These are phyloP conservation scores for Dolomedes plantarius DNA, from an alignment of 2,888 invertebrate species.

Conservation along the genomic window DNA sequence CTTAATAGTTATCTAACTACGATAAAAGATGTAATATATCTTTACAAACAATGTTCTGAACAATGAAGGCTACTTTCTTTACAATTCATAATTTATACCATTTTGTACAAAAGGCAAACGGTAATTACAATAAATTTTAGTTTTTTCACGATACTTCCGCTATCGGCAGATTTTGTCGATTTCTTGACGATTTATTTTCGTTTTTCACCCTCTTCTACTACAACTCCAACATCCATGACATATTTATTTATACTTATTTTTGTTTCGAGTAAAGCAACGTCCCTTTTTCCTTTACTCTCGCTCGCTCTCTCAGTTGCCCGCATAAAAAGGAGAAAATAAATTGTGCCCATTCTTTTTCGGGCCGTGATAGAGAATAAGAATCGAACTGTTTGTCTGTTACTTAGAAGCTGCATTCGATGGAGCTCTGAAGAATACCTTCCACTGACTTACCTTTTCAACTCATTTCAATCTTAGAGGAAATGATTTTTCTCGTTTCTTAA, in stretches of 20 bases:
- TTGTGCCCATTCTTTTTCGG: background rate
- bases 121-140: no score
- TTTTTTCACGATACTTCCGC: no score
- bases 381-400: background rate
- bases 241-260: background rate
- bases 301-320: background rate
- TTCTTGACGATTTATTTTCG: background rate
- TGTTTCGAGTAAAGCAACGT: background rate
- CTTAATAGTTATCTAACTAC: no score
- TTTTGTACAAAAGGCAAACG: no score
- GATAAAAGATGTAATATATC: no score
- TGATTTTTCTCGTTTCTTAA: no score
- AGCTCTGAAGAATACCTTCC: background rate
- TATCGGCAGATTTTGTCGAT: no score
- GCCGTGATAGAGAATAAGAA: background rate
- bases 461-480: no score
- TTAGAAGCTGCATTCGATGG: background rate
- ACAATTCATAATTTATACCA: no score
- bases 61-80: no score
- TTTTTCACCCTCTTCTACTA: background rate
- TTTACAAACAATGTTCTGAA: no score
- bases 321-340: background rate
- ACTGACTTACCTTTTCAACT: no score
- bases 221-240: background rate
- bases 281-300: background rate